phyloP scores from a whole-genome alignment of 2,113 vertebrate genomes.

The Hiodon tergisus region DNA sequence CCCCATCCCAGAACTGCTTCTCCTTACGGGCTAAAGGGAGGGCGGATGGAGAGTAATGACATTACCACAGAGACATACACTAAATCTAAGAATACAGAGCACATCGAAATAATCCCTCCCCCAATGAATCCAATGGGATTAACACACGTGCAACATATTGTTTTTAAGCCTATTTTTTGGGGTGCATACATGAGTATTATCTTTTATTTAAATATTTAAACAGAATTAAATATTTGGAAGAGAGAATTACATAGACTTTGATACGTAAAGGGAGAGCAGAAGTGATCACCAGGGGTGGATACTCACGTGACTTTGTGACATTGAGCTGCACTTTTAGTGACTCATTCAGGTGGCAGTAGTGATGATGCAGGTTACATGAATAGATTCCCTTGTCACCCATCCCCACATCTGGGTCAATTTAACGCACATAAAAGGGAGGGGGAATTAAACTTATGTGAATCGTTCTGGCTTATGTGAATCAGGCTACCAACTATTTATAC shows the following conservation, averaged over 20 bases:
- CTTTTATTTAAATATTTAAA: neutral
- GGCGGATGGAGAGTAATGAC: neutral
- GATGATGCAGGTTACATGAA: slow-evolving; percentile 89
- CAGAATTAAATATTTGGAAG: neutral
- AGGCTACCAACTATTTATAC: neutral
- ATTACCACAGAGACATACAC: neutral
- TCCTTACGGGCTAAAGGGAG: slow-evolving; percentile 58
- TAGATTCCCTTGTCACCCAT: slow-evolving; percentile 76
- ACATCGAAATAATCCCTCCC: no score
- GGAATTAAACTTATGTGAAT: no score
- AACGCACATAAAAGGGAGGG: slow-evolving; percentile 1
- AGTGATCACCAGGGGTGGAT: no score
- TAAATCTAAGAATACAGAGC: no score
- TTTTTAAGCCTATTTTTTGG: no score
- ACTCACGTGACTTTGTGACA: slow-evolving; percentile 74
- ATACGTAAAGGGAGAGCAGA: neutral
- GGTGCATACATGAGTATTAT: no score
- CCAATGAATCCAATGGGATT: no score
- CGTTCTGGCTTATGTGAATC: no score
- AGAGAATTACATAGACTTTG: neutral
- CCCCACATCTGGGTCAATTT: slow-evolving; percentile 52
- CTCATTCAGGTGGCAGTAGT: slow-evolving; percentile 87
- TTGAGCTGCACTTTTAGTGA: slow-evolving; percentile 75
- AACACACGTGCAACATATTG: no score
- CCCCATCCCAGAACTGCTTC: slow-evolving; percentile 76